Evolutionary conservation across 1,140 invertebrate species (phyloP), one percentile per base, ranked within the genome.

Genomic region (Drosophila azteca): DNA sequence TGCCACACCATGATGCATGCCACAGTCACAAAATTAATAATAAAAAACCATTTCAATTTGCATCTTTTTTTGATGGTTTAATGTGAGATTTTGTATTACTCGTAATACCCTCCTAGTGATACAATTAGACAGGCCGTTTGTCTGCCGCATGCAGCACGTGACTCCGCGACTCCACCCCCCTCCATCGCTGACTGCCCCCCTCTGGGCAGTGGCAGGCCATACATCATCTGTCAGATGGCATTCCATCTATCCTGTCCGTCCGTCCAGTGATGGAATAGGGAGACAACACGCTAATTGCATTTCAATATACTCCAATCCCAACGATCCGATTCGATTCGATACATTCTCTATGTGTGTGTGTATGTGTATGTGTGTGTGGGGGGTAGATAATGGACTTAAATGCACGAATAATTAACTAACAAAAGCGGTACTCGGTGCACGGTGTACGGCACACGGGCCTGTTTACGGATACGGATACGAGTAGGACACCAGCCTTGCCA

Each of bases 311-410:
- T 26, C 3, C 4, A 26, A 4, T 5, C 24, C 24, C 3, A 26
- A 26, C 24, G 24, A 26, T 26, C 5, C 24, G 3, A 26, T 26
- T 0, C 24, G 24, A 26, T 26, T 26, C 24, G 24, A 26, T 26
- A 0, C 24, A 5, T 5, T 26, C 5, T 1, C 0, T 0, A 5
- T 26, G 24, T 26, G 24, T 26, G 24, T 6, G 24, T 20, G 17
- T 26, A 0, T 1, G 0, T 0, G 5, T 20, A 1, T 20, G 17
- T 6, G 29, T 7, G 31, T 35, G 31, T 6, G 35, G 4, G 3
- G 11, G 35, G 46, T 29, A 69, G 82, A 87, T 87, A 87, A 87
- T 87, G 83, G 83, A 87, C 78, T 87, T 78, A 88, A 87, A 87
- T 60, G 82, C 65, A 50, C 69, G 73, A 88, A 87, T 87, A 87